Evolutionary conservation across 1,140 invertebrate species (phyloP).

Genomic region (Ooceraea biroi): DNA sequence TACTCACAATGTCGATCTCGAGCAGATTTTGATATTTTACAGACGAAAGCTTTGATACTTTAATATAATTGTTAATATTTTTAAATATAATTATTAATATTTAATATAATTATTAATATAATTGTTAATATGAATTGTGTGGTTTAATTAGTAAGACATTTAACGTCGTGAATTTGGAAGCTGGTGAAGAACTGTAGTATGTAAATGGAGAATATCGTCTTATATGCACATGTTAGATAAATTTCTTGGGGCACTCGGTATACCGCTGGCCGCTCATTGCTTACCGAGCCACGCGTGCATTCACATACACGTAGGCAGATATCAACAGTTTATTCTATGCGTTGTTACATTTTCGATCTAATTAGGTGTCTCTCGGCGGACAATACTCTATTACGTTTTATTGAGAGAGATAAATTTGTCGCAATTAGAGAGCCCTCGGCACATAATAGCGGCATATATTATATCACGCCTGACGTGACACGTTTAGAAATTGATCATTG

Average conservation of each 20-base stretch:
- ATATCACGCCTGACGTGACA: neutral
- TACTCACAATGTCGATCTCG: too few species aligned
- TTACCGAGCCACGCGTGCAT: neutral
- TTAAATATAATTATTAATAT: too few species aligned
- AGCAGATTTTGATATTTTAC: too few species aligned
- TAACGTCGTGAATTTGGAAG: neutral
- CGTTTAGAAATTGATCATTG: slow-evolving; percentile 8
- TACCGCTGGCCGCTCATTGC: neutral
- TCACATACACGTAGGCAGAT: slow-evolving; percentile 15
- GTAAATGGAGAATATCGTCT: neutral
- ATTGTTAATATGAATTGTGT: too few species aligned
- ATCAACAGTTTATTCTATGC: slow-evolving; percentile 45
- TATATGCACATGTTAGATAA: neutral
- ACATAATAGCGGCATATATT: neutral
- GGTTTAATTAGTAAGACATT: neutral
- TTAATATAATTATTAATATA: too few species aligned
- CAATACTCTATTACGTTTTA: slow-evolving; percentile 40
- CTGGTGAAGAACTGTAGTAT: neutral
- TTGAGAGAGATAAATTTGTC: slow-evolving; percentile 47
- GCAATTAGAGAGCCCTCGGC: slow-evolving; percentile 36
- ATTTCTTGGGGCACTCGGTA: slow-evolving; percentile 14
- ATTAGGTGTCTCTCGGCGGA: slow-evolving; percentile 41
- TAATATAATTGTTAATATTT: too few species aligned
- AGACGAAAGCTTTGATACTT: too few species aligned
- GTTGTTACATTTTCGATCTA: slow-evolving; percentile 51